A percentile compares a stretch with the other conserved stretches of the same genome.
These are phyloP conservation scores for Hypotaenidia okinawae DNA, from an alignment of 2,797 vertebrate genomes.

Conservation along the genomic window DNA sequence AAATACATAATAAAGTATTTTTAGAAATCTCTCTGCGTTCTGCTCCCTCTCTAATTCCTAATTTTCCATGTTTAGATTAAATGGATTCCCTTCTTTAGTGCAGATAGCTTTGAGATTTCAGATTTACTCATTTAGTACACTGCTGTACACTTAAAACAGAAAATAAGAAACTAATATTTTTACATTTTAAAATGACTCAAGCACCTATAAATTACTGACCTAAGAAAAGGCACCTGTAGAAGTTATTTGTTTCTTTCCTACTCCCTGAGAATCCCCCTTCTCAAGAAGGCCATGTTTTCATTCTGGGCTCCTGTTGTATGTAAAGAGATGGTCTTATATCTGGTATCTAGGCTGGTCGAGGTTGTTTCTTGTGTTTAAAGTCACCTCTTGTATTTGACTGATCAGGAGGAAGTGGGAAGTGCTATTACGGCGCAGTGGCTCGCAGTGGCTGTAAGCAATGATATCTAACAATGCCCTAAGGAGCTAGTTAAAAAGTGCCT, in stretches of 20 bases:
- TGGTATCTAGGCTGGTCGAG: neutral
- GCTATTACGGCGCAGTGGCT: conserved; percentile 80
- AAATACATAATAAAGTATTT: conserved; percentile 8
- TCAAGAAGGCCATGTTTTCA: neutral
- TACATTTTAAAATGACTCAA: neutral
- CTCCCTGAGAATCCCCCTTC: neutral
- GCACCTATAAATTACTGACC: neutral
- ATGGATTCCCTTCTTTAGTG: neutral
- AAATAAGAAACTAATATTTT: neutral
- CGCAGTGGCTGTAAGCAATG: conserved; percentile 89
- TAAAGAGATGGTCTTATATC: neutral
- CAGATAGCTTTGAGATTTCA: conserved; percentile 26
- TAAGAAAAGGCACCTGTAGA: neutral
- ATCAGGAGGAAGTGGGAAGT: conserved; percentile 87
- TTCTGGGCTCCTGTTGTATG: neutral
- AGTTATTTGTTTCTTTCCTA: neutral
- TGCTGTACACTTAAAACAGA: neutral
- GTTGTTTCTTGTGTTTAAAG: conserved; percentile 54
- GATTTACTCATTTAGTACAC: neutral
- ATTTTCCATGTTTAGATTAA: conserved; percentile 9
- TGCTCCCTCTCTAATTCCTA: neutral
- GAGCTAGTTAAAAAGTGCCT: conserved; percentile 94
- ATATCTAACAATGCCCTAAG: conserved; percentile 94
- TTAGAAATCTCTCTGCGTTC: conserved; percentile 11
- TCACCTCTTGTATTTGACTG: conserved; percentile 83